Evolutionary conservation across 2,888 invertebrate genomes (phyloP).

Genomic region (Carpatolechia fugitivella): DNA sequence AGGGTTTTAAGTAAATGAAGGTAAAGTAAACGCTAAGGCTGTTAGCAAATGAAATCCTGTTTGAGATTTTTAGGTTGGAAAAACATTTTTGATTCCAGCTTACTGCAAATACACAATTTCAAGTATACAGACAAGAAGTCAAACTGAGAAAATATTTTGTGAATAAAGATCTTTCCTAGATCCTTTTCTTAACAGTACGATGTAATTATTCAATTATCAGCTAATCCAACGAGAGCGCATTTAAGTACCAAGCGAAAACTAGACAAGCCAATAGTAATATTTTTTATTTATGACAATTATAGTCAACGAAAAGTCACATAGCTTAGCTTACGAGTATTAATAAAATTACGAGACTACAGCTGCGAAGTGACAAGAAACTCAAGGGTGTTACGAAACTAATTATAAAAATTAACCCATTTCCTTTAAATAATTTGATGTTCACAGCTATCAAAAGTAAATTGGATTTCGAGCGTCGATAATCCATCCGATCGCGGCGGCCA

Average conservation of each 20-base stretch:
- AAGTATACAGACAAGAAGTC: background rate
- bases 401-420: slow-evolving; percentile 21
- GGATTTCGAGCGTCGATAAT: slow-evolving; percentile 27
- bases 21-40: slow-evolving; percentile 1
- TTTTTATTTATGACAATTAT: slow-evolving; percentile 7
- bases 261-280: slow-evolving; percentile 6
- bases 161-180: no score
- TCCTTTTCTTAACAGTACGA: background rate
- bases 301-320: background rate
- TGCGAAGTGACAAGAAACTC: slow-evolving; percentile 14
- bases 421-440: slow-evolving; percentile 12
- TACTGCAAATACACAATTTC: no score
- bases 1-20: slow-evolving; percentile 12
- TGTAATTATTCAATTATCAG: slow-evolving; percentile 3
- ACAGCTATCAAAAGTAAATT: slow-evolving; percentile 16
- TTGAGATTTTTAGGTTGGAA: background rate
- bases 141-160: no score
- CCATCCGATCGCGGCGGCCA: slow-evolving; percentile 45
- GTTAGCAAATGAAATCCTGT: background rate
- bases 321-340: background rate
- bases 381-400: slow-evolving; percentile 19
- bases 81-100: no score
- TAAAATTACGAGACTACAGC: slow-evolving; percentile 15
- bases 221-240: background rate
- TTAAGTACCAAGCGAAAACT: background rate